Conservation (phyloP, 1,140 invertebrate genomes). For the Brachionus sp. region DNA sequence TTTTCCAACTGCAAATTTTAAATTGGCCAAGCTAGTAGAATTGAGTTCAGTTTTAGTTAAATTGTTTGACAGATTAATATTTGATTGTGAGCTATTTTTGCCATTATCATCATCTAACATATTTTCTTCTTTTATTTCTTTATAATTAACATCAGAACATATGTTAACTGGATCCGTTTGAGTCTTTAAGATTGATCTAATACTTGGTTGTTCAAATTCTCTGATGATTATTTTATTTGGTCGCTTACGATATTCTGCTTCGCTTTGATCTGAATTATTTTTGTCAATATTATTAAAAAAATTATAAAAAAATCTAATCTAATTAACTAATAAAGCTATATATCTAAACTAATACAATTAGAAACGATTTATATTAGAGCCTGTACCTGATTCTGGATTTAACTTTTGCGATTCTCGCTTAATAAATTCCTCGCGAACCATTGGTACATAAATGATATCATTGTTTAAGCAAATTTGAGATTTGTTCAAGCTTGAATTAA, state of each 20-base stretch:
- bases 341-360: background rate
- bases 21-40: background rate
- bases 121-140: background rate
- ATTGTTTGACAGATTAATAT: background rate
- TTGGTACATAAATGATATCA: slow-evolving; percentile 45
- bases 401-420: slow-evolving; percentile 23
- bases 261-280: background rate
- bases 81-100: background rate
- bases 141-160: background rate
- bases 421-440: slow-evolving; percentile 44
- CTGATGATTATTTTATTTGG: slow-evolving; percentile 37
- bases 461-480: slow-evolving; percentile 14
- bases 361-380: slow-evolving; percentile 13
- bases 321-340: background rate
- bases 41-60: background rate
- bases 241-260: background rate
- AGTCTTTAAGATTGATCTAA: slow-evolving; percentile 1
- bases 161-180: background rate
- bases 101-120: background rate
- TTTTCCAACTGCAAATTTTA: slow-evolving; percentile 13
- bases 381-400: slow-evolving; percentile 33
- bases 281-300: slow-evolving; percentile 27
- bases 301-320: background rate
- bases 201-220: slow-evolving; percentile 9
- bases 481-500: background rate